phyloP scores from a whole-genome alignment of 2,113 vertebrate genomes.

The Chelonoidis abingdonii region DNA sequence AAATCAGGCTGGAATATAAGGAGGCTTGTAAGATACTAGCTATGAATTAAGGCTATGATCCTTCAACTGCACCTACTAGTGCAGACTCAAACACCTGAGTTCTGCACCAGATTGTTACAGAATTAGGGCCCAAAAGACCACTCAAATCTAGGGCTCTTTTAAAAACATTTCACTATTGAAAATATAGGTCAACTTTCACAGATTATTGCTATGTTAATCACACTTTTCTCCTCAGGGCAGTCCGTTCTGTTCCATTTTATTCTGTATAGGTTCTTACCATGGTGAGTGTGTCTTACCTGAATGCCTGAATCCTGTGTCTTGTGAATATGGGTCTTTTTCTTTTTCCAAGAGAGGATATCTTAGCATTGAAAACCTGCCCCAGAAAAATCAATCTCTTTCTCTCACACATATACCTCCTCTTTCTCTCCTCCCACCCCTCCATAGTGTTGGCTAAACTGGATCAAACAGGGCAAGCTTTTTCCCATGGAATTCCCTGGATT shows the following conservation, averaged over 20 bases:
- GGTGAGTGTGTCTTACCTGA: background rate
- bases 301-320: background rate
- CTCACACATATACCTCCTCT: too few relatives aligned
- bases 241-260: background rate
- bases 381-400: too few relatives aligned
- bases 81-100: background rate
- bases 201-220: background rate
- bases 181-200: background rate
- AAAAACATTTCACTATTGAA: background rate
- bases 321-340: background rate
- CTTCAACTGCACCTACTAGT: background rate
- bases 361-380: background rate
- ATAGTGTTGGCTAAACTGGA: background rate
- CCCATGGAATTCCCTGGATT: background rate
- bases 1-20: background rate
- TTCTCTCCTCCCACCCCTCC: too few relatives aligned
- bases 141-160: background rate
- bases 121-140: background rate
- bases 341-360: background rate
- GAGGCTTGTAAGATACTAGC: background rate
- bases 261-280: background rate
- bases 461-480: accelerated
- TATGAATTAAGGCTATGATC: background rate
- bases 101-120: background rate
- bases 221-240: background rate